Percentiles rank a stretch among this genome's conserved stretches.
Evolutionary conservation across 64 coral and sea anemone genomes (phyloP).

Genomic region (Exaiptasia diaphana): DNA sequence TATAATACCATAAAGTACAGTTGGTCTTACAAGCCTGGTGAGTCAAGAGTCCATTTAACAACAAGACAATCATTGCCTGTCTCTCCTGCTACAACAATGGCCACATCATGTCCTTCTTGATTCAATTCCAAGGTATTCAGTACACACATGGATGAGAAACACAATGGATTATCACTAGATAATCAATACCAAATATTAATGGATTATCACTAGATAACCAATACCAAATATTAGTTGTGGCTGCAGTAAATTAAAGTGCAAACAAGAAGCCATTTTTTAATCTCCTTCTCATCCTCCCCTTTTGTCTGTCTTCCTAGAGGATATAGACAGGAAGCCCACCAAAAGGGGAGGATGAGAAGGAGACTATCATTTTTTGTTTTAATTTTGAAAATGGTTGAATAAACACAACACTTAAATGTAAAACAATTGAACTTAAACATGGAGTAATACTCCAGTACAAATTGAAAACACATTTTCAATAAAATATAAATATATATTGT

Average conservation of each 20-base stretch:
- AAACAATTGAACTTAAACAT: no score
- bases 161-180: not conserved
- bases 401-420: no score
- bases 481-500: no score
- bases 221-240: not conserved
- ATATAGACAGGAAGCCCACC: no score
- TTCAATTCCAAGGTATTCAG: not conserved
- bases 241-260: not conserved
- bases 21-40: slow-evolving; percentile 28
- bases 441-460: no score
- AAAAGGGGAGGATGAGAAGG: no score
- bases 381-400: no score
- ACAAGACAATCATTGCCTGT: not conserved
- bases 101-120: not conserved
- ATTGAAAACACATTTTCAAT: no score
- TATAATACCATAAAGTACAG: no score
- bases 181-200: not conserved
- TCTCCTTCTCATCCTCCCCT: no score
- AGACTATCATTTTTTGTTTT: no score
- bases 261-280: not conserved
- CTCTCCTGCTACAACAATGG: slow-evolving; percentile 1
- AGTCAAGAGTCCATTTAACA: slow-evolving; percentile 40
- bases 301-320: no score
- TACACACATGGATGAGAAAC: slow-evolving; percentile 28
- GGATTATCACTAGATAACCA: not conserved